Evolutionary conservation across 2,888 invertebrate species (phyloP), one percentile per base, ranked within the genome.

Genomic region (Girardia tigrina): DNA sequence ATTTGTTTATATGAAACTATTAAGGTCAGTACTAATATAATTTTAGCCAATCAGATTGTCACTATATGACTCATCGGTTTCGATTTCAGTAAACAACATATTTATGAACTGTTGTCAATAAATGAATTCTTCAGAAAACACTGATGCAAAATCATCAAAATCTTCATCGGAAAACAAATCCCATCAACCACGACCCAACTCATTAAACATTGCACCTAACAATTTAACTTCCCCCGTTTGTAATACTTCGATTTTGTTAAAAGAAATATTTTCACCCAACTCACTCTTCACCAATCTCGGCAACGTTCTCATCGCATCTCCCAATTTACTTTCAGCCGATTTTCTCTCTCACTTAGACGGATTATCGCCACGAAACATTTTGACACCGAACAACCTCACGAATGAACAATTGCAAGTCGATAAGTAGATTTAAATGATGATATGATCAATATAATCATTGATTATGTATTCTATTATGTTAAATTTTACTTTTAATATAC

Each of bases 391-490:
- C 23, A 56, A 56, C 23, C 23, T 56, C n/a, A 56, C 56, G 23
- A 56, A 56, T 56, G 56, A 56, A 16, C 56, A 56, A 56, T 12
- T 56, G n/a, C 56, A 56, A 56, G 56, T 56, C 23, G 56, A 56
- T n/a, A 56, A 56, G 56, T 56, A 56, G n/a, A n/a, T n/a, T n/a
- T n/a, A n/a, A n/a, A n/a, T n/a, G n/a, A n/a, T n/a, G n/a, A n/a
- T n/a, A n/a, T n/a, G n/a, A n/a, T n/a, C n/a, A n/a, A n/a, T n/a
- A n/a, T n/a, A n/a, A n/a, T n/a, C n/a, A n/a, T n/a, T n/a, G n/a
- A n/a, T n/a, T n/a, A n/a, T n/a, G n/a, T n/a, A n/a, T n/a, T n/a
- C n/a, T n/a, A n/a, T n/a, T n/a, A n/a, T n/a, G n/a, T n/a, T n/a
- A n/a, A n/a, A n/a, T n/a, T n/a, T n/a, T n/a, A n/a, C n/a, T n/a